Conservation (phyloP, 2,113 vertebrate species). For the Macaca fascicularis region DNA sequence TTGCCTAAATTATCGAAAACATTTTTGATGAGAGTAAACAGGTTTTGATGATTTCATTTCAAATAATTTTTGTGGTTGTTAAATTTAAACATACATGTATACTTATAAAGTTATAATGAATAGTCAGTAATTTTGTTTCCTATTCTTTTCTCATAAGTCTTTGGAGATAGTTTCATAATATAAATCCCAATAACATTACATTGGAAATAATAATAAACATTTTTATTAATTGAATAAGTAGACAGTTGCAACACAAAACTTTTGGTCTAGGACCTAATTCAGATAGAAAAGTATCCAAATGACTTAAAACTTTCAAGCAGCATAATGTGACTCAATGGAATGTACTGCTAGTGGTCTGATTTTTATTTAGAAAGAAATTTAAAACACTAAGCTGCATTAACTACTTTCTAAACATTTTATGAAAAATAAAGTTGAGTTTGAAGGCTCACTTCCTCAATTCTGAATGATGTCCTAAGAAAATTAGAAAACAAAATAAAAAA, state of each 20-base stretch:
- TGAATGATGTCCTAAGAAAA: background rate
- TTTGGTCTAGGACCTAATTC: background rate
- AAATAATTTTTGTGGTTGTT: background rate
- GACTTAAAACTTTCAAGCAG: background rate
- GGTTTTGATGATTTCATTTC: slow-evolving; percentile 21
- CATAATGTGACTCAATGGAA: background rate
- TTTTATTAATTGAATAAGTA: slow-evolving; percentile 11
- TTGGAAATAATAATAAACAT: slow-evolving; percentile 24
- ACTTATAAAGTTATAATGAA: background rate
- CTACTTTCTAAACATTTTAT: background rate
- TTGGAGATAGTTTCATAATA: slow-evolving; percentile 29
- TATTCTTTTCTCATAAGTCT: background rate
- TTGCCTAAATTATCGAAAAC: slow-evolving; percentile 31
- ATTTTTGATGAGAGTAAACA: background rate
- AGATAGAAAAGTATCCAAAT: background rate
- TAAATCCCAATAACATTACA: background rate
- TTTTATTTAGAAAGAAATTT: background rate
- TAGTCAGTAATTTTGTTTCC: slow-evolving; percentile 1
- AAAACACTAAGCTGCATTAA: background rate
- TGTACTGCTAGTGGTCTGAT: background rate
- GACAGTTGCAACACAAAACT: slow-evolving; percentile 36
- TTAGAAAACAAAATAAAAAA: background rate
- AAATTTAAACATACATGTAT: background rate
- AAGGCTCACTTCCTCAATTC: background rate
- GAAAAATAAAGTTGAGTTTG: background rate